Evolutionary conservation across 2,888 invertebrate genomes (phyloP).

Genomic region (Liopterus haemorrhoidalis): DNA sequence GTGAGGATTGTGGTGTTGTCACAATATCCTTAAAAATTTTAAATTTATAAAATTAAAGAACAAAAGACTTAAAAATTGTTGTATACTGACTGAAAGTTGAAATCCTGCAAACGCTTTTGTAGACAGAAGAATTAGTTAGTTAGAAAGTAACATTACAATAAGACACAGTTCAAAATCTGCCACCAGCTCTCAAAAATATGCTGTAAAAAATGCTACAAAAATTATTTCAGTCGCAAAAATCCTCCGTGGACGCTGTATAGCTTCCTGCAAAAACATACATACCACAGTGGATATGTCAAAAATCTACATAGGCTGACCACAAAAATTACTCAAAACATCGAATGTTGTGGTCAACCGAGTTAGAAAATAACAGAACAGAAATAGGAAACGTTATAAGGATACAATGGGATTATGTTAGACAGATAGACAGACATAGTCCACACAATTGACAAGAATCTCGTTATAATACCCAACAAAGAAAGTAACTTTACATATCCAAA

Average conservation of each 20-base stretch:
- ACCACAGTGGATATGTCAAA: constrained; percentile 47
- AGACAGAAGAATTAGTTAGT: constrained; percentile 44
- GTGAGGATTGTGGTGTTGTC: too few relatives aligned
- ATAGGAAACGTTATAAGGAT: too few relatives aligned
- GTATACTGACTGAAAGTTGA: constrained; percentile 32
- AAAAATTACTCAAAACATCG: too few relatives aligned
- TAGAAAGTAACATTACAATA: constrained; percentile 32
- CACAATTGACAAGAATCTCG: too few relatives aligned
- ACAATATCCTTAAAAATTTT: constrained; percentile 3
- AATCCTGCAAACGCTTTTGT: constrained; percentile 50
- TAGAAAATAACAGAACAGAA: too few relatives aligned
- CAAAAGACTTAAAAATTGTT: constrained; percentile 18
- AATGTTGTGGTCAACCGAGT: too few relatives aligned
- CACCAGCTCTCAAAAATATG: constrained; percentile 36
- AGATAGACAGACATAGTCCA: too few relatives aligned
- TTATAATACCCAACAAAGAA: too few relatives aligned
- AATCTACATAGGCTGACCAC: constrained; percentile 34
- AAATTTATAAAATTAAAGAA: constrained; percentile 22
- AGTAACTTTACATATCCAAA: too few relatives aligned
- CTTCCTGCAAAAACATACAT: constrained; percentile 46
- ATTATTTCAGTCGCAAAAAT: constrained; percentile 41
- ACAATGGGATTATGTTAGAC: too few relatives aligned
- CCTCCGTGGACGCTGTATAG: constrained; percentile 46
- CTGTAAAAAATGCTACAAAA: constrained; percentile 41
- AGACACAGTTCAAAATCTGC: constrained; percentile 23